Percentiles rank a stretch among this genome's conserved stretches.
These are phyloP conservation scores for Tetramorium parvispinum DNA, from an alignment of 1,140 invertebrate species.

Conservation along the genomic window DNA sequence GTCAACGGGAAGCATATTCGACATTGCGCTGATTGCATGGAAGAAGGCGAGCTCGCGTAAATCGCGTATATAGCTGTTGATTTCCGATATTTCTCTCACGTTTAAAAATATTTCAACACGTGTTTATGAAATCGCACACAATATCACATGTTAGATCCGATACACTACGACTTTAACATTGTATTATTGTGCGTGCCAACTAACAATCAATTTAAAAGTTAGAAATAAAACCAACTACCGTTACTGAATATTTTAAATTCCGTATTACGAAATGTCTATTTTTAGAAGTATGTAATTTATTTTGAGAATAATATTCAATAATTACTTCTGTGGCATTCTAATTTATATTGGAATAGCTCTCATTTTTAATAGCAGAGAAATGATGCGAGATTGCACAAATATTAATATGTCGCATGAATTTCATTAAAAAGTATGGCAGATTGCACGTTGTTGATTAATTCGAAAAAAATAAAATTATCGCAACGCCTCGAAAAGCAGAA, in stretches of 20 bases:
- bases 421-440: background rate
- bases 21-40: constrained; percentile 24
- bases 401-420: background rate
- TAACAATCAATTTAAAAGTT: background rate
- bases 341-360: background rate
- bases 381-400: background rate
- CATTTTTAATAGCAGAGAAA: background rate
- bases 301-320: background rate
- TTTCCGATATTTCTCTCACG: constrained; percentile 27
- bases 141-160: background rate
- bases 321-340: background rate
- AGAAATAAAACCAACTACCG: background rate
- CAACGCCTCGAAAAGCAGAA: background rate
- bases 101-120: background rate
- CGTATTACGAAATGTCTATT: background rate
- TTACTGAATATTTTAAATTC: background rate
- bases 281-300: background rate
- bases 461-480: constrained; percentile 18
- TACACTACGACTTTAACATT: background rate
- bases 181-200: background rate
- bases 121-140: background rate
- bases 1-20: constrained; percentile 37
- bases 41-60: background rate
- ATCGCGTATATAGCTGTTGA: constrained; percentile 5
- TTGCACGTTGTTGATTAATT: background rate